Evolutionary conservation across 2,797 vertebrate genomes (phyloP).

Genomic region (Phrynocephalus guinanensis): DNA sequence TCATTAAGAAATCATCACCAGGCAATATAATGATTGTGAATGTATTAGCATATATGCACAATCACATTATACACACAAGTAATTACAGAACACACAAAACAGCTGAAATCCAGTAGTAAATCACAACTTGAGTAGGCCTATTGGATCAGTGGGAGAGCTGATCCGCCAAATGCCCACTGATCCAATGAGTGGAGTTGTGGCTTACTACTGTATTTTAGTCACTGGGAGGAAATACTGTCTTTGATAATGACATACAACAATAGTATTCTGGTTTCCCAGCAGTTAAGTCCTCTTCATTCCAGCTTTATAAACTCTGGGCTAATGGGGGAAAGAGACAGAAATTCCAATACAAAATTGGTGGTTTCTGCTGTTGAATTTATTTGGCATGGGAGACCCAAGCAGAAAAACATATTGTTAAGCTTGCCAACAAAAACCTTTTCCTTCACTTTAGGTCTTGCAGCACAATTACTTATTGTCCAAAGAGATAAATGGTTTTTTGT

Average conservation of each 20-base stretch:
- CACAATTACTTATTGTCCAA: slow-evolving; percentile 47
- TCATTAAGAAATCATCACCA: slow-evolving; percentile 76
- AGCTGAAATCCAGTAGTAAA: background rate
- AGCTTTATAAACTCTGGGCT: slow-evolving; percentile 46
- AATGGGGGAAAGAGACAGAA: slow-evolving; percentile 29
- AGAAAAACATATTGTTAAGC: slow-evolving; percentile 12
- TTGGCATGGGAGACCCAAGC: background rate
- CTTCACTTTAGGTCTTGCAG: slow-evolving; percentile 22
- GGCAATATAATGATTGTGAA: slow-evolving; percentile 78
- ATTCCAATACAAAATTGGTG: background rate
- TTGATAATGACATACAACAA: slow-evolving; percentile 69
- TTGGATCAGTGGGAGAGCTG: too few relatives aligned
- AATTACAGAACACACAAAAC: slow-evolving; percentile 74
- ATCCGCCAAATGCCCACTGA: too few relatives aligned
- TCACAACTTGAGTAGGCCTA: too few relatives aligned
- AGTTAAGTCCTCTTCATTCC: slow-evolving; percentile 58
- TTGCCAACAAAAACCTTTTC: background rate
- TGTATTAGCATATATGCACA: slow-evolving; percentile 76
- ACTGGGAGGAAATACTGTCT: slow-evolving; percentile 61
- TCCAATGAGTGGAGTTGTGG: too few relatives aligned
- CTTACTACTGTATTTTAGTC: too few relatives aligned
- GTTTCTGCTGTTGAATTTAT: slow-evolving; percentile 35
- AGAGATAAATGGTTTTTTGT: slow-evolving; percentile 51
- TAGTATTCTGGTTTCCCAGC: slow-evolving; percentile 64
- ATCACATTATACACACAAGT: slow-evolving; percentile 76